Percentiles rank a stretch among this genome's conserved stretches.
phyloP scores from a whole-genome alignment of 2,797 vertebrate genomes.

The Onychomys arenicola region DNA sequence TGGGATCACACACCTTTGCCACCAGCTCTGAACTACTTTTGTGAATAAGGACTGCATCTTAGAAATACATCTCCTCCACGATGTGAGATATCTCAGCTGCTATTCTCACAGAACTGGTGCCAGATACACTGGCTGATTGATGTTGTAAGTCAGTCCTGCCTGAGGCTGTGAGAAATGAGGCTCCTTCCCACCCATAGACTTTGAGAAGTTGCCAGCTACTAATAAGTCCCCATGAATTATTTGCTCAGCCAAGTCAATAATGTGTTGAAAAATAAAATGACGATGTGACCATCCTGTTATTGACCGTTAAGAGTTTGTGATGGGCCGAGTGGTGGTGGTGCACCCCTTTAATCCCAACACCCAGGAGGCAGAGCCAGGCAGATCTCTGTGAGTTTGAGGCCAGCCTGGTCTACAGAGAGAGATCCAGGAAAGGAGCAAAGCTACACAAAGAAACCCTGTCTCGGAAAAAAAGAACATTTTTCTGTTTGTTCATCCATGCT shows the following conservation, averaged over 20 bases:
- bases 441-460: no score
- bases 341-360: no score
- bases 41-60: neutral
- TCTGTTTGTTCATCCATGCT: slow-evolving; percentile 78
- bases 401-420: no score
- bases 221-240: slow-evolving; percentile 53
- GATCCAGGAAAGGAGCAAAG: no score
- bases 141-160: neutral
- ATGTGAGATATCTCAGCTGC: neutral
- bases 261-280: slow-evolving; percentile 50
- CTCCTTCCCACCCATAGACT: neutral
- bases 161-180: slow-evolving; percentile 21
- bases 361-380: no score
- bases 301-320: neutral
- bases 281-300: neutral
- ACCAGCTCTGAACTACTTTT: neutral
- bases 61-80: neutral
- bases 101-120: neutral
- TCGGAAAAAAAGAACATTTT: no score
- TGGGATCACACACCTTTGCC: neutral
- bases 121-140: neutral
- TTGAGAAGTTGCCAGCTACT: slow-evolving; percentile 47
- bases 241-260: slow-evolving; percentile 42
- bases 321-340: no score
- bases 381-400: no score